Evolutionary conservation across 2,888 invertebrate species (phyloP), one percentile per base, ranked within the genome.

Genomic region (Phyllotreta cruciferae): DNA sequence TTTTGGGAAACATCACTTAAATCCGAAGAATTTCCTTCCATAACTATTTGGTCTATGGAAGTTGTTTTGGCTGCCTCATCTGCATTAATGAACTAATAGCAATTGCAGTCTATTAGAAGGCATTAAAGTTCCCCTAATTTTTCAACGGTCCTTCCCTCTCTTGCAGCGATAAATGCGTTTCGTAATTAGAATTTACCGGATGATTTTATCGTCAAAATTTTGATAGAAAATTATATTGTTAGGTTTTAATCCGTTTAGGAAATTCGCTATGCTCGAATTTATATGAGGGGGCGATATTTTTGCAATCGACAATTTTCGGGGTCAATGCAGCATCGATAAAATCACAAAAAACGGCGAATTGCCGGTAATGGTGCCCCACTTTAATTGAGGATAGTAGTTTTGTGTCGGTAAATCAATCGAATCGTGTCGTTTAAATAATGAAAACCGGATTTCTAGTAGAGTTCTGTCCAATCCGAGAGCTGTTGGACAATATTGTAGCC

Each of bases 1-100:
- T 93, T 93, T 69, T 93, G 85, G 38, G 93, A 93, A 82, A 93
- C 93, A 3, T 37, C 52, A 9, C 38, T 52, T 13, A 37, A 7
- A 49, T 57, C 50, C 9, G 50, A 34, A 5, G 41, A 34, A 47
- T 47, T 38, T 37, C 47, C 56, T 56, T 56, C 56, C 57, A 57
- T 57, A 14, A 37, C 38, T 56, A 7, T 13, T 56, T 56, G 9
- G 24, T 38, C 4, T 47, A 24, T 39, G 10, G 14, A 5, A 11
- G 5, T 56, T 56, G 37, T 14, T 47, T 47, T 24, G 1, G 14
- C 34, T 57, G 24, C 24, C 35, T 41, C 6, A 9, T 41, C 9
- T 41, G 39, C 24, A 24, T 24, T 24, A 24, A 24, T 24, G 24
- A 24, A 24, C 24, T 35, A 42, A 37, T 35, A 45, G 34, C 49